phyloP scores from a whole-genome alignment of 2,797 vertebrate genomes.

The Tapera naevia region DNA sequence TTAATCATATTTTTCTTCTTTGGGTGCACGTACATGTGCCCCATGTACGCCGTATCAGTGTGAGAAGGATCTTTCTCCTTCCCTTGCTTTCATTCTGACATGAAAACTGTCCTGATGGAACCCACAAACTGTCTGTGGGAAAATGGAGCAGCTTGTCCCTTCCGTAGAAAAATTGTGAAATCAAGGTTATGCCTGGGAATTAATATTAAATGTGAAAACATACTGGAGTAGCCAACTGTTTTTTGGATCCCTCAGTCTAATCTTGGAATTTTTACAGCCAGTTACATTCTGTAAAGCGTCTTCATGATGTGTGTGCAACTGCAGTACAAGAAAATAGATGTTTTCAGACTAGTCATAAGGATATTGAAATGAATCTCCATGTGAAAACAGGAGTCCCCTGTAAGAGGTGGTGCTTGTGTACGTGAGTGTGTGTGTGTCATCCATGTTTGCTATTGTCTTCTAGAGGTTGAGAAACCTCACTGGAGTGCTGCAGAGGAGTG shows the following conservation, averaged over 20 bases:
- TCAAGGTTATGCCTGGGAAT: neutral
- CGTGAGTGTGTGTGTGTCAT: neutral
- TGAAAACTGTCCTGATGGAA: neutral
- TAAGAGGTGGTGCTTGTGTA: fast-evolving
- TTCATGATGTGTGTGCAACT: neutral
- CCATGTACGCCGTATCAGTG: fast-evolving
- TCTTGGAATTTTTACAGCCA: neutral
- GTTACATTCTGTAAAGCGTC: neutral
- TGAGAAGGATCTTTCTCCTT: neutral
- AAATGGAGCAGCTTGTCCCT: neutral
- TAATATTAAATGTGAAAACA: neutral
- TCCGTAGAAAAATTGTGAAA: neutral
- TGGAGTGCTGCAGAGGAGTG: neutral
- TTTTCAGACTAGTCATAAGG: neutral
- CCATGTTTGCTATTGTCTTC: neutral
- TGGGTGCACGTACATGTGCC: fast-evolving
- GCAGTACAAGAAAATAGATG: neutral
- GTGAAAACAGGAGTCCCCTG: neutral
- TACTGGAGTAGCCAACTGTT: neutral
- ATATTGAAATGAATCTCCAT: no score
- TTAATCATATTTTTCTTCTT: neutral
- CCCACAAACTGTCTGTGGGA: neutral
- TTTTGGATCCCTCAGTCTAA: neutral
- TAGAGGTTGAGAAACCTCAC: neutral
- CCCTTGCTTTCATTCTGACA: neutral